Evolutionary conservation across 2,888 invertebrate species (phyloP).

Genomic region (Aquatica leii): DNA sequence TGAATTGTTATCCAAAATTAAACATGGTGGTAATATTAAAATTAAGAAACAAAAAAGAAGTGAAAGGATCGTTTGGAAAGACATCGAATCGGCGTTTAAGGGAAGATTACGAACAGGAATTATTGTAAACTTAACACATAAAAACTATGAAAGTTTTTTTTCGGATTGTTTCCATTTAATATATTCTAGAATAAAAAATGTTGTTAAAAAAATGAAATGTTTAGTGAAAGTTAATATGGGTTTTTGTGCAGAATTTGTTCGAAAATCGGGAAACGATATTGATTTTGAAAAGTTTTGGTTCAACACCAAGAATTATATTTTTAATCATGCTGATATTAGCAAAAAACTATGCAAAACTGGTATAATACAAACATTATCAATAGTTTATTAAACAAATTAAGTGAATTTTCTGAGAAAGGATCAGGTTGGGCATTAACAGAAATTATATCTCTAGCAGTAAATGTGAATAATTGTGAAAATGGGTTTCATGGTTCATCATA

Average conservation of each 20-base stretch:
- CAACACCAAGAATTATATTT: not conserved
- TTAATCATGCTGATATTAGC: not conserved
- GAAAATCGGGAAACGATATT: slow-evolving; percentile 1
- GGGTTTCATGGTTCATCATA: not conserved
- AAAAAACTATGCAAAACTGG: not conserved
- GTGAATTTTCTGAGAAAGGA: not conserved
- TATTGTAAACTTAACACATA: not conserved
- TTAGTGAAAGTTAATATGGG: slow-evolving; percentile 2
- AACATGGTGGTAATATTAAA: not conserved
- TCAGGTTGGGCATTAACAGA: not conserved
- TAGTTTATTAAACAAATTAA: not conserved
- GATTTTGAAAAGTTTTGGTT: too few relatives aligned
- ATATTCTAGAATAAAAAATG: too few relatives aligned
- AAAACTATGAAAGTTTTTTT: too few relatives aligned
- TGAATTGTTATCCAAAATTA: not conserved
- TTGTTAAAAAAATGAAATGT: not conserved
- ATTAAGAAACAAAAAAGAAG: too few relatives aligned
- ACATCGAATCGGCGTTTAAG: not conserved
- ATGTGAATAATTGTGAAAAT: too few relatives aligned
- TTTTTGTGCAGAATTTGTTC: slow-evolving; percentile 9
- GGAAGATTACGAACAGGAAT: not conserved
- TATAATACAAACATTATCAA: not conserved
- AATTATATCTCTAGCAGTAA: not conserved
- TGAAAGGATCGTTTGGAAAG: not conserved
- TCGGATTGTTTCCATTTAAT: too few relatives aligned